Evolutionary conservation across 2,888 invertebrate species (phyloP).

Genomic region (Vannuccia rotundouncinata): DNA sequence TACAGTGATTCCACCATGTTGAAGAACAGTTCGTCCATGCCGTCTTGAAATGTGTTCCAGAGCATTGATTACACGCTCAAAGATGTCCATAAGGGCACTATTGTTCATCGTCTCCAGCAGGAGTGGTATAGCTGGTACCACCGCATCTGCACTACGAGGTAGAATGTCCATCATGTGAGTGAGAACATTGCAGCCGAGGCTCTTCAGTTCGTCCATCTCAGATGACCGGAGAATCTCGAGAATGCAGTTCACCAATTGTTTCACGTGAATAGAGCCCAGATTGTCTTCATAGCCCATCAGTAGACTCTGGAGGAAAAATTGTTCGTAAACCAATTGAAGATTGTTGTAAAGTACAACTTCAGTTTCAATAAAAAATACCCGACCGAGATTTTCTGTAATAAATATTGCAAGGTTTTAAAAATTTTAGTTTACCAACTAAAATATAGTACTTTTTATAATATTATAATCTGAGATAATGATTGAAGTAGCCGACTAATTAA

Average conservation of each 20-base stretch:
- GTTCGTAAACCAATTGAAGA: too few species aligned
- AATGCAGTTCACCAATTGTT: constrained; percentile 79
- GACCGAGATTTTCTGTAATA: too few species aligned
- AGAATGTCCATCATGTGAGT: constrained; percentile 98
- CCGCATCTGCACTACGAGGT: constrained; percentile 82
- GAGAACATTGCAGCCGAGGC: constrained; percentile 91
- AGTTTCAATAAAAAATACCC: too few species aligned
- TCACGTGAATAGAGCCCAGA: constrained; percentile 91
- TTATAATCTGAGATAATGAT: too few species aligned
- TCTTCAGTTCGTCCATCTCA: constrained; percentile 75
- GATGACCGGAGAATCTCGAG: neutral
- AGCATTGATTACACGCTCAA: constrained; percentile 35
- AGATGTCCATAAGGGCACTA: constrained; percentile 5
- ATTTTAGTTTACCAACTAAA: too few species aligned
- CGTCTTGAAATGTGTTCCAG: constrained; percentile 33
- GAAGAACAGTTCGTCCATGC: constrained; percentile 28
- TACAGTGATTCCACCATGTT: constrained; percentile 33
- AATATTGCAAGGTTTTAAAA: too few species aligned
- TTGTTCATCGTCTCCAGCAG: constrained; percentile 71
- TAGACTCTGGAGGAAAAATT: constrained; percentile 56
- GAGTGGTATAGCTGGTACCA: constrained; percentile 91
- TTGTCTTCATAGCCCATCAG: constrained; percentile 99
- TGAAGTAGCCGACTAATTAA: too few species aligned
- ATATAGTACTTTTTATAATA: too few species aligned
- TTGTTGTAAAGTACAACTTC: too few species aligned